Conservation (phyloP, 2,113 vertebrate genomes). For the Elephantulus edwardii region DNA sequence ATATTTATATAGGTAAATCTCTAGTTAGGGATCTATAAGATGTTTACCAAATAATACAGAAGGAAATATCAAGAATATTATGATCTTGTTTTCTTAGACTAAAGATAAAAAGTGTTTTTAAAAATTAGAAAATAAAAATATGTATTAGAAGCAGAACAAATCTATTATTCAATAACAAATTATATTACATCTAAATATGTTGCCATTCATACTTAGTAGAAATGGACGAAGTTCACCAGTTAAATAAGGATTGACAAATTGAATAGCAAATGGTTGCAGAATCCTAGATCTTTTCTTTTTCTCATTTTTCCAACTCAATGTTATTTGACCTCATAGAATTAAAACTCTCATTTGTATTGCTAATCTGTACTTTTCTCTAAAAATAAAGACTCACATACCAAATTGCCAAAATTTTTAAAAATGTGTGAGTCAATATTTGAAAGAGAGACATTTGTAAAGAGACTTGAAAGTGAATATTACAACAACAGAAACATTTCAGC, state of each 20-base stretch:
- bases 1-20: too few species aligned
- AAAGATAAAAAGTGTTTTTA: neutral
- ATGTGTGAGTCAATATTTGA: neutral
- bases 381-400: neutral
- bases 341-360: neutral
- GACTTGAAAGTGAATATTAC: neutral
- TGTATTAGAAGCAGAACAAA: neutral
- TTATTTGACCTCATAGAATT: neutral
- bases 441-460: neutral
- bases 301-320: neutral
- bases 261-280: neutral
- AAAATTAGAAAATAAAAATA: neutral
- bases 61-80: neutral
- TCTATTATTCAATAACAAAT: neutral
- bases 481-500: neutral
- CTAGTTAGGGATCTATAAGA: too few species aligned
- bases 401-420: neutral
- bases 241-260: neutral
- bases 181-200: neutral
- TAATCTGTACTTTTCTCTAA: neutral
- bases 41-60: too few species aligned
- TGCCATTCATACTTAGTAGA: neutral
- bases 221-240: neutral
- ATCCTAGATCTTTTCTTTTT: neutral
- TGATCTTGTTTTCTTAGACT: neutral